Evolutionary conservation across 2,113 vertebrate genomes (phyloP).

Genomic region (Coryphaenoides rupestris): DNA sequence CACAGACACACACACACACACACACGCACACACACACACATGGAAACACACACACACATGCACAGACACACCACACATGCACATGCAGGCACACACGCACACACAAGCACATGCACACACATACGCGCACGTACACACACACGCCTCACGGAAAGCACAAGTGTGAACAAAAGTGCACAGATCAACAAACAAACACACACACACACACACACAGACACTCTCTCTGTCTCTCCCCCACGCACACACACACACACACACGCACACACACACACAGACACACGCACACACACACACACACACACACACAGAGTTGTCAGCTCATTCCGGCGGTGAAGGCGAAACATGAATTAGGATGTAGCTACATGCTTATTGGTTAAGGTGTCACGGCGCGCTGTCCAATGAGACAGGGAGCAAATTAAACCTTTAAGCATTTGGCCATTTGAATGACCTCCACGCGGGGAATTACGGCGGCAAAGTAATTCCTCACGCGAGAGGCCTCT

Average conservation of each 20-base stretch:
- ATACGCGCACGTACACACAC: constrained; percentile 6
- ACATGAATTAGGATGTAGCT: constrained; percentile 14
- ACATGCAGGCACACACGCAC: constrained; percentile 2
- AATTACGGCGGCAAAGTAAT: constrained; percentile 83
- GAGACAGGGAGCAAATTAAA: constrained; percentile 74
- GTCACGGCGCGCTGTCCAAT: constrained; percentile 67
- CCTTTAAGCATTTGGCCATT: constrained; percentile 77
- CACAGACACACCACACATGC: background rate
- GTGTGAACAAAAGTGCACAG: background rate
- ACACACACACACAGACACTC: background rate
- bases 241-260: background rate
- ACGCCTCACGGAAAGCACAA: too few species aligned
- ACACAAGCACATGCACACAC: background rate
- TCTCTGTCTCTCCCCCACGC: too few species aligned
- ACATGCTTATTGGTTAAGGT: constrained; percentile 36
- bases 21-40: background rate
- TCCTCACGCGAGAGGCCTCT: constrained; percentile 81
- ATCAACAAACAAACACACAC: background rate
- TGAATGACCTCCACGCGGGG: constrained; percentile 81
- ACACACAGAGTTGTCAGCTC: too few species aligned
- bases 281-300: background rate
- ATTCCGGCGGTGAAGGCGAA: background rate
- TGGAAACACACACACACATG: background rate
- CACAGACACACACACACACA: constrained; percentile 7
- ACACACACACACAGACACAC: constrained; percentile 8